Conservation (phyloP, 2,888 invertebrate species). For the Steromphala cineraria region DNA sequence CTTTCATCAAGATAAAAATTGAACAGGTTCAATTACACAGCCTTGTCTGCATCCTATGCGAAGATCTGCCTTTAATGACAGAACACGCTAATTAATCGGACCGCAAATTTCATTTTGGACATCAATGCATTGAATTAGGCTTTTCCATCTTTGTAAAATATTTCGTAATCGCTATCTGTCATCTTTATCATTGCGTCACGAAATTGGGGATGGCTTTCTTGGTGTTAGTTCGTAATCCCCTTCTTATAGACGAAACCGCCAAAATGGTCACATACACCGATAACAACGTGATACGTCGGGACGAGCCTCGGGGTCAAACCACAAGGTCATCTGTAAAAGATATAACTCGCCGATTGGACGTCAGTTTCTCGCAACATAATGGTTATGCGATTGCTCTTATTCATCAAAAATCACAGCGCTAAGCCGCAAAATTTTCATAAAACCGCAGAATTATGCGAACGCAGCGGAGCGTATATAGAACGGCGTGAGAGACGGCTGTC, state of each 20-base stretch:
- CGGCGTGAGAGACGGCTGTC: not conserved
- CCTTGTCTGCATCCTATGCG: not conserved
- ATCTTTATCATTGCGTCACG: conserved; percentile 2
- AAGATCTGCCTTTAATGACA: not conserved
- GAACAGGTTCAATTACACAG: not conserved
- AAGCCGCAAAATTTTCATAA: conserved; percentile 10
- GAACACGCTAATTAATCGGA: not conserved
- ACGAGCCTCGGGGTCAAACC: not conserved
- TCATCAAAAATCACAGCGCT: conserved; percentile 5
- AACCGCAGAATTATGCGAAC: conserved; percentile 1
- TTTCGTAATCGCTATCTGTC: not conserved
- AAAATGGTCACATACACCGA: not conserved
- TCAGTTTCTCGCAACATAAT: not conserved
- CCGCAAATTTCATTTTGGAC: not conserved
- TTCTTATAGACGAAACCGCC: not conserved
- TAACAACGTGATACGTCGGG: not conserved
- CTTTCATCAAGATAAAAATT: not conserved
- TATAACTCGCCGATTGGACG: not conserved
- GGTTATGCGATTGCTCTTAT: not conserved
- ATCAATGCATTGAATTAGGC: conserved; percentile 2
- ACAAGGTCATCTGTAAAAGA: conserved; percentile 10
- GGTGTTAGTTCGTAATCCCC: not conserved
- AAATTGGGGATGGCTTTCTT: not conserved
- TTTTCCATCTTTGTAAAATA: not conserved
- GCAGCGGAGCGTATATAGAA: not conserved